These are phyloP conservation scores for Tragulus kanchil DNA, from an alignment of 2,113 vertebrate species.

Conservation along the genomic window DNA sequence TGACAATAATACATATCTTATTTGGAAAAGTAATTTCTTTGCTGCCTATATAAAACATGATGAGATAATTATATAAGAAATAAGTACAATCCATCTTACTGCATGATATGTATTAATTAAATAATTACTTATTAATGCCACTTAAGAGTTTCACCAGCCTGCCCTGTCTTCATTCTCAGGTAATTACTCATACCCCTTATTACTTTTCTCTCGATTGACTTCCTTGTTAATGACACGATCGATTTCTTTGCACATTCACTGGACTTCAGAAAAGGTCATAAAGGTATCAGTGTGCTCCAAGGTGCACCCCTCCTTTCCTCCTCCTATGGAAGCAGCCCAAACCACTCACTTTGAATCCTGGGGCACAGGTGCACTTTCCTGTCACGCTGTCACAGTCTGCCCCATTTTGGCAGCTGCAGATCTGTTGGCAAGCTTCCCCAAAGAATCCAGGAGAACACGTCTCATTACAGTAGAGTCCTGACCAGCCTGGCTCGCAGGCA, in stretches of 20 bases:
- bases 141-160: neutral
- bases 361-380: conserved; percentile 95
- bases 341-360: conserved; percentile 95
- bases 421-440: conserved; percentile 94
- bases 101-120: neutral
- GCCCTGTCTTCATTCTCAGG: neutral
- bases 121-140: neutral
- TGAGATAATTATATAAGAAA: neutral
- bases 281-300: neutral
- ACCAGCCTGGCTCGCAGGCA: conserved; percentile 94
- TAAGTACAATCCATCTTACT: neutral
- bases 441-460: conserved; percentile 96
- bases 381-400: conserved; percentile 96
- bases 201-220: neutral
- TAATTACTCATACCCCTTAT: neutral
- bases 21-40: conserved; percentile 32
- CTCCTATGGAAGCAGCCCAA: conserved; percentile 8
- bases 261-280: neutral
- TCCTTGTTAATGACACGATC: neutral
- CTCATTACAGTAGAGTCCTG: conserved; percentile 98
- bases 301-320: neutral
- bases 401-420: conserved; percentile 97
- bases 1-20: neutral
- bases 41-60: neutral
- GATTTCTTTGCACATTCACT: neutral